Conservation (phyloP, 2,113 vertebrate genomes). For the Madoqua kirkii region DNA sequence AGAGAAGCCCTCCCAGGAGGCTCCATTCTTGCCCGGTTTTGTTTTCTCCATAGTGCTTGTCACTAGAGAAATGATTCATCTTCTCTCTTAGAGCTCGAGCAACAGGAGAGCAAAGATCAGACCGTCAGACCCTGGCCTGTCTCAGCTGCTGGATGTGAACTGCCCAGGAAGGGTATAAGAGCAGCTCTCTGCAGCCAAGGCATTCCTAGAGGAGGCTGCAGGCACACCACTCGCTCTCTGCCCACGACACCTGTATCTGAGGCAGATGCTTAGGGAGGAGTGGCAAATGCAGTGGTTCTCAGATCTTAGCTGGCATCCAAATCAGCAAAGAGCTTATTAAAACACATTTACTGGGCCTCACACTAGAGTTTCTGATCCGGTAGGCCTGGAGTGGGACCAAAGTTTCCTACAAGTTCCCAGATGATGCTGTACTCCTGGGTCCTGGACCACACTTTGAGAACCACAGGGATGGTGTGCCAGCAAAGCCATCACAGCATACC, state of each 20-base stretch:
- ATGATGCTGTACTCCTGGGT: neutral
- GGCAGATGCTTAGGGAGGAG: neutral
- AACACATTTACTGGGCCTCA: rapidly evolving
- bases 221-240: neutral
- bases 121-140: neutral
- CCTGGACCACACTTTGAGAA: neutral
- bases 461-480: neutral
- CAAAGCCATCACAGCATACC: too few relatives aligned
- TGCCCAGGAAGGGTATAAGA: neutral
- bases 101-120: neutral
- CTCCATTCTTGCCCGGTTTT: rapidly evolving
- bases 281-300: neutral
- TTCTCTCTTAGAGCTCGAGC: neutral
- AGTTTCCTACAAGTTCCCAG: neutral
- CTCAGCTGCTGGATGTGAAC: neutral
- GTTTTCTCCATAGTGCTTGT: neutral
- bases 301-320: neutral
- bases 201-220: neutral
- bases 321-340: neutral
- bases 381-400: neutral
- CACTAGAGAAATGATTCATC: neutral
- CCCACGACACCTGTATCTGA: neutral
- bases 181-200: neutral
- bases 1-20: neutral
- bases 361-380: neutral